Conservation (phyloP, 2,797 vertebrate species). For the Phoeniculus purpureus region DNA sequence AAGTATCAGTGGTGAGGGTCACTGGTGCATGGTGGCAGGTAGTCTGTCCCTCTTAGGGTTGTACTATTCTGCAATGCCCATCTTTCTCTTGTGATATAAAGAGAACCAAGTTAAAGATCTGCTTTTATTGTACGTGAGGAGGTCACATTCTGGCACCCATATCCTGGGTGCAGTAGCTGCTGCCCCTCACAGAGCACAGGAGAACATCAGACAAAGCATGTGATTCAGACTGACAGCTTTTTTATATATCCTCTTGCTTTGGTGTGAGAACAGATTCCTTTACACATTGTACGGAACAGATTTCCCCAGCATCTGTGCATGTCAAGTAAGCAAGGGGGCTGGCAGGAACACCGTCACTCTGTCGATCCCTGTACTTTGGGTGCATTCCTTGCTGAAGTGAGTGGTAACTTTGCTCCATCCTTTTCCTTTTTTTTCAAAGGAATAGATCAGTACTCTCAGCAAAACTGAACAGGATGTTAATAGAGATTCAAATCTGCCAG, state of each 20-base stretch:
- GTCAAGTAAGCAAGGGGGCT: background rate
- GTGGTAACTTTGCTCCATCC: background rate
- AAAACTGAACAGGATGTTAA: background rate
- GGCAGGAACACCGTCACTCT: background rate
- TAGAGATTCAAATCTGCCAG: background rate
- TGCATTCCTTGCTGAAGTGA: background rate
- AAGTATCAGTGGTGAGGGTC: background rate
- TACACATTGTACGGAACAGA: slow-evolving; percentile 8
- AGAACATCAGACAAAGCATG: background rate
- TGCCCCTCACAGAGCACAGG: background rate
- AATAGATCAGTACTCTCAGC: background rate
- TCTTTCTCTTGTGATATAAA: background rate
- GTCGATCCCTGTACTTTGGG: background rate
- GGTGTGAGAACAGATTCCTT: slow-evolving; percentile 5
- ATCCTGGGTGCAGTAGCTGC: background rate
- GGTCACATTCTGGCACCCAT: background rate
- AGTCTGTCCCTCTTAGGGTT: background rate
- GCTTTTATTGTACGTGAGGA: background rate
- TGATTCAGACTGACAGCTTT: background rate
- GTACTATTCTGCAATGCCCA: background rate
- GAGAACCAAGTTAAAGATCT: background rate
- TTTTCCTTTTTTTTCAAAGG: background rate
- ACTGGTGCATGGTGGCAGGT: background rate
- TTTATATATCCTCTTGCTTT: background rate
- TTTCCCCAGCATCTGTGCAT: background rate